Evolutionary conservation across 2,888 invertebrate genomes (phyloP).

Genomic region (Pharmacophagus antenor): DNA sequence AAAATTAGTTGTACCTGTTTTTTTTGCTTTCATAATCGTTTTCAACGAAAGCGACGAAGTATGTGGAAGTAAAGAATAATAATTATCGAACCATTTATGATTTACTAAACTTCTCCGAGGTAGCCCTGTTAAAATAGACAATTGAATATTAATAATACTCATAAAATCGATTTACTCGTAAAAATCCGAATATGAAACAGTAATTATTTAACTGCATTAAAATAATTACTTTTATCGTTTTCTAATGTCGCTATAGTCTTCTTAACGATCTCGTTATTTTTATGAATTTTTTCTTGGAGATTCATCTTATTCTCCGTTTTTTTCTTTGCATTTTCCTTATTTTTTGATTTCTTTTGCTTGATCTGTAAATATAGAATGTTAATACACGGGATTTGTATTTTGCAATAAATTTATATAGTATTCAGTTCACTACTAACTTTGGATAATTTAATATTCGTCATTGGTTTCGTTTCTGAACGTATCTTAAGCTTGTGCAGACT

Average conservation of each 20-base stretch:
- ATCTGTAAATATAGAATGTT: conserved; percentile 3
- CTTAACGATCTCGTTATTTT: conserved; percentile 6
- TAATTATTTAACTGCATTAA: neutral
- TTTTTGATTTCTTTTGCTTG: conserved; percentile 7
- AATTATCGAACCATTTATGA: conserved; percentile 27
- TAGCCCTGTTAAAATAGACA: conserved; percentile 12
- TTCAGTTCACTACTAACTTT: conserved; percentile 21
- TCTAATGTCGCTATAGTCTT: neutral
- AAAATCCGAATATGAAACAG: neutral
- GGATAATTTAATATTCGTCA: neutral
- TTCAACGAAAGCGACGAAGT: conserved; percentile 24
- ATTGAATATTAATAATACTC: neutral
- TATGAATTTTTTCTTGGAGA: neutral
- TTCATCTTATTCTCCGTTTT: neutral
- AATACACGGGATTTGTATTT: neutral
- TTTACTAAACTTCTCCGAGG: conserved; percentile 2
- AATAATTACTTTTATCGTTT: conserved; percentile 10
- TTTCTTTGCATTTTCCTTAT: neutral
- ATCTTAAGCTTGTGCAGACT: conserved; percentile 25
- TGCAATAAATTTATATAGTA: too few species aligned
- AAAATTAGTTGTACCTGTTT: conserved; percentile 3
- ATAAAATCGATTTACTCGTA: neutral
- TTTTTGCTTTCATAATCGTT: conserved; percentile 25
- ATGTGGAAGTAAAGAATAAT: conserved; percentile 21
- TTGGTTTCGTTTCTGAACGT: conserved; percentile 9